phyloP scores from a whole-genome alignment of 2,113 vertebrate genomes.

The Pseudopodoces humilis region DNA sequence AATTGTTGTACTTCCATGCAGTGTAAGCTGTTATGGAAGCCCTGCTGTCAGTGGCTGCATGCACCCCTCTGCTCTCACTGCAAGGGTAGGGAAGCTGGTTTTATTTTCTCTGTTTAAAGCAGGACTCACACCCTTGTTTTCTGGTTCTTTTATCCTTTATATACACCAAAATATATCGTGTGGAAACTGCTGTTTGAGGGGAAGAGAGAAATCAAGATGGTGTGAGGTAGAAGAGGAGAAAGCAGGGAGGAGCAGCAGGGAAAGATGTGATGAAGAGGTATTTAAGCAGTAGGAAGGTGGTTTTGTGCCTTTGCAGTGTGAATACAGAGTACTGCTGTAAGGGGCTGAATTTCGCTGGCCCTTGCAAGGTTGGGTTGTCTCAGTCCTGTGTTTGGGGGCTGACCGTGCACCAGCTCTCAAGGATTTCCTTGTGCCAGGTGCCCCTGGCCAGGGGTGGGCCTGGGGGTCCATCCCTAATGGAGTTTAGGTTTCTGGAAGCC shows the following conservation, averaged over 20 bases:
- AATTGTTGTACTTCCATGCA: background rate
- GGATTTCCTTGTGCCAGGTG: background rate
- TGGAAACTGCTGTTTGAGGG: background rate
- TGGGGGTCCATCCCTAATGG: background rate
- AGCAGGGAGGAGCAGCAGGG: background rate
- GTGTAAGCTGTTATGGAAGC: background rate
- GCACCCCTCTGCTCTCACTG: background rate
- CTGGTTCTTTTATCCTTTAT: background rate
- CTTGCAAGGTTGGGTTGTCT: background rate
- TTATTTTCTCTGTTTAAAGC: background rate
- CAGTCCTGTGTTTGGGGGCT: background rate
- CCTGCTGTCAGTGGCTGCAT: background rate
- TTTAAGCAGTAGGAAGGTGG: background rate
- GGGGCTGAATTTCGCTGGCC: background rate
- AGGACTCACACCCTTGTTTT: background rate
- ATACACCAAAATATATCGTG: background rate
- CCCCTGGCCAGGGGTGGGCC: background rate
- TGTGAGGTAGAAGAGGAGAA: background rate
- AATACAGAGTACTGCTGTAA: background rate
- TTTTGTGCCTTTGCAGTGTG: background rate
- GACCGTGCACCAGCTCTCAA: background rate
- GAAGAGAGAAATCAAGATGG: background rate
- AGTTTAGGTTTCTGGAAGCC: background rate
- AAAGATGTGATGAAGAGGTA: background rate
- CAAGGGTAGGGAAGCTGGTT: background rate